Evolutionary conservation across 2,113 vertebrate species (phyloP), one percentile per base, ranked within the genome.

Genomic region (Pelobates fuscus): DNA sequence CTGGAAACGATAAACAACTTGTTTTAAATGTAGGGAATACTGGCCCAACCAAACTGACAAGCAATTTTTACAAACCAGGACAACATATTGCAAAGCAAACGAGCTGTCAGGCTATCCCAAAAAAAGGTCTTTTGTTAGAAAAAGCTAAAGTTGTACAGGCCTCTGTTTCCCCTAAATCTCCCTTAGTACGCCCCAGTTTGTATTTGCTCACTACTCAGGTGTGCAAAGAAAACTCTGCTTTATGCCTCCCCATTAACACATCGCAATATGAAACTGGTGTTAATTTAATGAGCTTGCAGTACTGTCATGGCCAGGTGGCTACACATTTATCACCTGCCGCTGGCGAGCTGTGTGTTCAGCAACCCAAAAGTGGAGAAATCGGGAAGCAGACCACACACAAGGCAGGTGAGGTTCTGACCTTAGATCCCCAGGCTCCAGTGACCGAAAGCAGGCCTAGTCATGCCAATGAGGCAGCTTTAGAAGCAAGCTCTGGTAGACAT

Each of bases 401-500:
- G 8, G 26, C 73, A 61, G 65, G n/a, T 60, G 63, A 46, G 54
- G 14, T 41, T 2, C 14, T 25, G 18, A 18, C 41, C 1, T 11
- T 77, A 15, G 2, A 8, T 24, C 59, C 57, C 73, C 46, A 49
- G 49, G 25, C 41, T 12, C 58, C 26, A 24, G 26, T 41, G 8
- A 37, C 8, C 10, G 72, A 17, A 7, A 24, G 62, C 63, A 61
- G 29, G 15, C 15, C 3, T 3, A 23, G 25, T 11, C 58, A 52
- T 49, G 25, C 43, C 3, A 60, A 43, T 23, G 37, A 37, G n/a
- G 11, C 20, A 37, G 43, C 72, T 86, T 55, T 90, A 90, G 92
- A 92, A 83, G 91, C 92, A 82, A 83, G 85, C 23, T 87, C 88
- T 82, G 86, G 87, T 77, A 60, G 77, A 71, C 83, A 89, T 52